These are phyloP conservation scores for Pemphigus obesinymphae DNA, from an alignment of 1,140 invertebrate species.

Conservation along the genomic window DNA sequence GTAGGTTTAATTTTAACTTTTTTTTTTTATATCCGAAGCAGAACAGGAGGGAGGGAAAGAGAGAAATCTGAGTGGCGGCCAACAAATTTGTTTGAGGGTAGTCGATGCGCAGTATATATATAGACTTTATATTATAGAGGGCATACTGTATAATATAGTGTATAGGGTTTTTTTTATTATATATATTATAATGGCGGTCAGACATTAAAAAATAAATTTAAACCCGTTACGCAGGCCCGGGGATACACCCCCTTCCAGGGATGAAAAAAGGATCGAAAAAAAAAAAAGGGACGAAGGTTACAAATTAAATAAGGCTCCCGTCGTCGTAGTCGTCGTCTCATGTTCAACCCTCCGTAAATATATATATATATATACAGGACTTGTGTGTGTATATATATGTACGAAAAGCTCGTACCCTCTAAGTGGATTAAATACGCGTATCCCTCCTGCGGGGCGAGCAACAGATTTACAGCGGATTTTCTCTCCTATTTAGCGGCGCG, in stretches of 20 bases:
- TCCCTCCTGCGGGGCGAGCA: neutral
- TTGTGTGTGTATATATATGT: neutral
- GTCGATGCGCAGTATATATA: no score
- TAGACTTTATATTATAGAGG: no score
- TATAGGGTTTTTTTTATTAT: no score
- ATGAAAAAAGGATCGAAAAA: no score
- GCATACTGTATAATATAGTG: no score
- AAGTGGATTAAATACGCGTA: slow-evolving; percentile 30
- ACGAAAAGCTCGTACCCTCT: slow-evolving; percentile 1
- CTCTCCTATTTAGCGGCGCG: slow-evolving; percentile 10
- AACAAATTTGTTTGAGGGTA: no score
- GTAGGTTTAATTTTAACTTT: no score
- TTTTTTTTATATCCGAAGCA: no score
- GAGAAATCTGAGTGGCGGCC: no score
- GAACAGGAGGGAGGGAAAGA: no score
- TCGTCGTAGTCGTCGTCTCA: neutral
- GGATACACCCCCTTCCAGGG: no score
- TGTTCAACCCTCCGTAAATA: neutral
- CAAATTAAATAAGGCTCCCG: slow-evolving; percentile 33
- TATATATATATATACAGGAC: neutral
- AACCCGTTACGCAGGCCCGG: neutral
- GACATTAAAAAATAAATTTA: slow-evolving; percentile 35
- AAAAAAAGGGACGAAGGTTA: neutral
- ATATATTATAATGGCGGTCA: neutral
- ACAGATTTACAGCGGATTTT: slow-evolving; percentile 36